Evolutionary conservation across 37 sponge, comb jelly and placozoan genomes (phyloP), one percentile per base, ranked within the genome.

Genomic region (Beroe forskalii): DNA sequence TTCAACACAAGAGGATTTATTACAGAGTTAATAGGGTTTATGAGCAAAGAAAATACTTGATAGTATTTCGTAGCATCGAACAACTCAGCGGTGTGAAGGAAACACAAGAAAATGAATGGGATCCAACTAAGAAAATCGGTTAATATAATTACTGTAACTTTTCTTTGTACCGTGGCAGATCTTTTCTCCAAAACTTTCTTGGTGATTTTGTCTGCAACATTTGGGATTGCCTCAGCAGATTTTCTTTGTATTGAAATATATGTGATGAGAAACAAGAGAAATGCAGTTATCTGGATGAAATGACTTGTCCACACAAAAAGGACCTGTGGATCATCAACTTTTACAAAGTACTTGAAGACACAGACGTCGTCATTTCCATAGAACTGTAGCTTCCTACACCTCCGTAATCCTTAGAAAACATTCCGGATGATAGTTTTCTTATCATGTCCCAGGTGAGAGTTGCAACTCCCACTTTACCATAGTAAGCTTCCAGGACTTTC

Each of bases 271-370:
- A 69, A 33, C 1, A 33, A 1, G 9, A 31, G 19, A 2, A 31
- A 36, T 33, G 33, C 27, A 1, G 19, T 6, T 12, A 69, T 14
- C 14, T 80, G 28, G 42, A 80, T 43, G 28, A 20, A 3, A 41
- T 33, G 37, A 48, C 8, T 25, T n/a, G 23, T 20, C 48, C 43
- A 80, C 1, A 44, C 44, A 25, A 28, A 80, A 1, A 4, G 0
- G 12, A 38, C 38, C 42, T 80, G 86, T 42, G 86, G 86, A 44
- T 80, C 86, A 44, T 41, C 30, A 23, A 8, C 17, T 6, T 17
- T 80, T 12, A 80, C 86, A 80, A 42, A 80, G 48, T 28, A 80
- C 55, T 80, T 80, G 48, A 80, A 43, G 4, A 64, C 25, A 64
- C 66, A 64, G 25, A 27, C 31, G 4, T 22, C 30, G 27, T 64